phyloP scores from a whole-genome alignment of 2,797 vertebrate genomes.

The Molossus molossus region DNA sequence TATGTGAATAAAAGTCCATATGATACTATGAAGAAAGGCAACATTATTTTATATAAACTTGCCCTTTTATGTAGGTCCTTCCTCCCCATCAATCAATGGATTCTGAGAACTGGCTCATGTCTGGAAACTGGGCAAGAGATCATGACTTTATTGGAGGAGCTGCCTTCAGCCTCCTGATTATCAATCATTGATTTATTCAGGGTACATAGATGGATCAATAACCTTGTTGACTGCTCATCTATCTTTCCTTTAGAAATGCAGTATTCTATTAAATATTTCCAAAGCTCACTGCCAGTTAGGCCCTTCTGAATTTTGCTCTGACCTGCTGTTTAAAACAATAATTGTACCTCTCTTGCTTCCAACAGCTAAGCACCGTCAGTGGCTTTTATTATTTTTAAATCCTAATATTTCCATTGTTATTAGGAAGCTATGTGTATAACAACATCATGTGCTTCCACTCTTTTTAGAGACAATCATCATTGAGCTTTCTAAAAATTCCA shows the following conservation, averaged over 20 bases:
- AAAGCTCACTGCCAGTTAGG: background rate
- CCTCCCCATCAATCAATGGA: background rate
- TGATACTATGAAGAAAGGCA: background rate
- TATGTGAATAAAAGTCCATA: background rate
- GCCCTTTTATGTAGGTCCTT: background rate
- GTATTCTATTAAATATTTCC: conserved; percentile 43
- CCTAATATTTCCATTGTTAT: background rate
- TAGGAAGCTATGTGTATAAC: background rate
- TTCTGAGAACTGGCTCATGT: conserved; percentile 28
- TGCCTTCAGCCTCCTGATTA: background rate
- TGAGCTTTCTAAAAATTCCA: background rate
- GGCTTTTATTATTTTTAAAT: conserved; percentile 44
- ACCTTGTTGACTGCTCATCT: background rate
- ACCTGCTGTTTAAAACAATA: conserved; percentile 35
- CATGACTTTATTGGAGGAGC: background rate
- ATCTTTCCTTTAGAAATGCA: background rate
- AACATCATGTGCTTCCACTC: background rate
- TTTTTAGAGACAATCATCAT: background rate
- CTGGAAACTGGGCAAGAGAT: background rate
- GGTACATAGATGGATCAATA: background rate
- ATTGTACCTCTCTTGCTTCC: conserved; percentile 21
- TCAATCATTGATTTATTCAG: conserved; percentile 26
- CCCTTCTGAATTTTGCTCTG: conserved; percentile 9
- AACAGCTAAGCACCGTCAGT: background rate
- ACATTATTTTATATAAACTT: background rate